Evolutionary conservation across 2,113 vertebrate genomes (phyloP), one percentile per base, ranked within the genome.

Genomic region (Petaurus breviceps): DNA sequence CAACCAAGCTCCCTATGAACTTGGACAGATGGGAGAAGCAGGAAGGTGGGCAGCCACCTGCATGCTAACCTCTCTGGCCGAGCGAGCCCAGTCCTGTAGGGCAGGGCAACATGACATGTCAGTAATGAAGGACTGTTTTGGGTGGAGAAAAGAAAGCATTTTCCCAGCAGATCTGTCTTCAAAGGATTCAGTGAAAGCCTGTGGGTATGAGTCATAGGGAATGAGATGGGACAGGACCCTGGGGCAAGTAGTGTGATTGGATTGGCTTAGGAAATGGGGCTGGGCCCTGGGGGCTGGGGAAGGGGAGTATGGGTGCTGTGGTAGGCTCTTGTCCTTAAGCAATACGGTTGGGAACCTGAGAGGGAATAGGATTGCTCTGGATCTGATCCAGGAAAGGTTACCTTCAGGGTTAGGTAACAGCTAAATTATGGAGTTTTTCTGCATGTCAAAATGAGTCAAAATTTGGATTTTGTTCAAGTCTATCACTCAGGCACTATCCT

Each of bases 141-240:
- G 68, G 68, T 84, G 68, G 68, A 84, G 68, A n/a, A 84, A 84
- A 84, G 61, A 84, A 84, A 43, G 68, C n/a, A 43, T 84, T 84
- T 84, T 84, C 68, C 68, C 68, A 84, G 68, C n/a, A 84, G 68
- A 84, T 84, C 68, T 84, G 68, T 84, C 68, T 84, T 84, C 68
- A 84, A 84, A 84, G 68, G 68, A 19, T 84, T 11, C 68, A 43
- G 47, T 28, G 95, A 97, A 94, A 97, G 96, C 94, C 53, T 97
- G 51, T 95, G 96, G 95, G 91, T 96, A 93, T 97, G 94, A 97
- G 97, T 94, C 96, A 95, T 51, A 97, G 89, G 94, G 92, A 97
- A 97, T 98, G 93, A 98, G 98, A 96, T 97, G 95, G 98, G 97
- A 98, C 98, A 98, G 97, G 96, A 93, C 57, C 26, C 68, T n/a